Evolutionary conservation across 2,888 invertebrate genomes (phyloP), one percentile per base, ranked within the genome.

Genomic region (Philaethria dido): DNA sequence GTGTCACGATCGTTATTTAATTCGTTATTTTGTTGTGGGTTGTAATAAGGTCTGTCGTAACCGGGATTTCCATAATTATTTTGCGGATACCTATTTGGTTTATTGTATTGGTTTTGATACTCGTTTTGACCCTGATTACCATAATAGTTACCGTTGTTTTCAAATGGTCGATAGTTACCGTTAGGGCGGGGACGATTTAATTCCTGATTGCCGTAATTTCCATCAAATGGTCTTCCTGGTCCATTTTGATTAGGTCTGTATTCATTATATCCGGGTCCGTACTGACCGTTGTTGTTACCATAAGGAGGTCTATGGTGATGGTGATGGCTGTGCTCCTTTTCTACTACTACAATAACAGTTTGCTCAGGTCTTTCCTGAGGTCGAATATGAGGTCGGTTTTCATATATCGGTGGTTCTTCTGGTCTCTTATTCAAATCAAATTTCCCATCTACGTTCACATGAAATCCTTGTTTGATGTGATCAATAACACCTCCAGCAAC

Each of bases 401-500:
- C 50, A 9, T 50, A 50, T 3, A 29, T 14, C n/a, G 29, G 29
- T 14, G 48, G 0, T n/a, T 50, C n/a, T n/a, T 52, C 50, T 16
- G 4, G n/a, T 29, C 16, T 52, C 33, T 67, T 68, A 47, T 74
- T 75, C 1, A 67, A 68, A 11, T 74, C 74, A 42, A 76, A n/a
- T 29, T 80, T 77, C 5, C 75, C 79, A 36, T 74, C 78, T 4
- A 82, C 55, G 50, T 82, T 80, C 3, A 82, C 44, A 36, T 78
- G 72, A 0, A 83, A 60, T 22, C 80, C 82, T 1, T 80, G 74
- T 14, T 78, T 55, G 0, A 83, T 52, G 2, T 85, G 84, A 22
- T 83, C 85, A 0, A 88, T 69, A 18, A 88, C 71, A 3, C 80
- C 65, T 1, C 79, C 80, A 25, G 87, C 85, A 0, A 79, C 78